phyloP scores from a whole-genome alignment of 2,113 vertebrate genomes.

The Vulpes ferrilata region DNA sequence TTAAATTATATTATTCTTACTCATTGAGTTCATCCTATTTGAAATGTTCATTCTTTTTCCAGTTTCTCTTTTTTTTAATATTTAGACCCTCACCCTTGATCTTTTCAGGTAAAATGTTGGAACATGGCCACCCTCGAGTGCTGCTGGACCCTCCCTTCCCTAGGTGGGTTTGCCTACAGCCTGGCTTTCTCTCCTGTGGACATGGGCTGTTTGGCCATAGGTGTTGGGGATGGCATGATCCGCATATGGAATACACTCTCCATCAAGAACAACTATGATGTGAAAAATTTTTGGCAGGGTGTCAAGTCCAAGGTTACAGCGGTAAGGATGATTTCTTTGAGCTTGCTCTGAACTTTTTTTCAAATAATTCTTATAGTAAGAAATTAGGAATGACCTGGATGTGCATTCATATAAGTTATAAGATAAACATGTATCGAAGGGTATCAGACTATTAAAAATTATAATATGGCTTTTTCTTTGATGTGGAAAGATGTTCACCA shows the following conservation, averaged over 20 bases:
- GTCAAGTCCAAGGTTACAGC: conserved; percentile 98
- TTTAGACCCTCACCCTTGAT: background rate
- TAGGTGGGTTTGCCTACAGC: conserved; percentile 95
- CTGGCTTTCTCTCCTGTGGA: conserved; percentile 96
- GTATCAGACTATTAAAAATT: conserved; percentile 22
- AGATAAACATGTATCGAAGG: background rate
- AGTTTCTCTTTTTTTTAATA: background rate
- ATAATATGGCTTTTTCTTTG: background rate
- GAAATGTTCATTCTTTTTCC: background rate
- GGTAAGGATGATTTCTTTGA: conserved; percentile 87
- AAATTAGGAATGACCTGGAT: conserved; percentile 48
- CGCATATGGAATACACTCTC: conserved; percentile 96
- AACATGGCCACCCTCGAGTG: conserved; percentile 93
- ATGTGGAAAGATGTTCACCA: conserved; percentile 3
- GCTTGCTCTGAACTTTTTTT: conserved; percentile 8
- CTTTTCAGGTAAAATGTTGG: conserved; percentile 96
- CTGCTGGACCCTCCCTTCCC: conserved; percentile 95
- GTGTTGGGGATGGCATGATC: conserved; percentile 97
- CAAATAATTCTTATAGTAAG: background rate
- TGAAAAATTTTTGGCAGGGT: conserved; percentile 96
- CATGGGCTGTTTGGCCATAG: conserved; percentile 92
- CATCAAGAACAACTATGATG: conserved; percentile 93
- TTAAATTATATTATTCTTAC: background rate
- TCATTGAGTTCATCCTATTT: background rate
- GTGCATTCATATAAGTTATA: conserved; percentile 1